A percentile compares a stretch with the other conserved stretches of the same genome.
Evolutionary conservation across 2,888 invertebrate genomes (phyloP).

Genomic region (Phortica magna): DNA sequence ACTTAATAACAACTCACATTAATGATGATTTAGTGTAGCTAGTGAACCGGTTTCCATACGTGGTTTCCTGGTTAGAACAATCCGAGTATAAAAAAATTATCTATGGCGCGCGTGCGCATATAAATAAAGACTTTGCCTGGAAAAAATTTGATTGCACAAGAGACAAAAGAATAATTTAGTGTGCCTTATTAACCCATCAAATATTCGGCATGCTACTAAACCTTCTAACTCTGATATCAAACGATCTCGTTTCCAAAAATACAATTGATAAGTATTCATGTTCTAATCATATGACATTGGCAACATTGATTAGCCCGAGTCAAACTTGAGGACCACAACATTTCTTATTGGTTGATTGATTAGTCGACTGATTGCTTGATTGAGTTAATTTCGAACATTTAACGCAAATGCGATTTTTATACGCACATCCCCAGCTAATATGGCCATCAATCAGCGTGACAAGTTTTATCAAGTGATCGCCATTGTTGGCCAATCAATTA

Average conservation of each 20-base stretch:
- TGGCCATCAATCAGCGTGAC: background rate
- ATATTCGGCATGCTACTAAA: no score
- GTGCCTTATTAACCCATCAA: no score
- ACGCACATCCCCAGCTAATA: background rate
- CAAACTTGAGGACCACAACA: slow-evolving; percentile 9
- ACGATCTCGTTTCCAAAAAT: no score
- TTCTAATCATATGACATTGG: background rate
- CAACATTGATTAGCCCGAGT: slow-evolving; percentile 42
- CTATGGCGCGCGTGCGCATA: no score
- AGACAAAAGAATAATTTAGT: no score
- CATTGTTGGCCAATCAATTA: background rate
- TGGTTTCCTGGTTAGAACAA: no score
- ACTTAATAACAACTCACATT: background rate
- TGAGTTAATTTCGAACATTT: slow-evolving; percentile 19
- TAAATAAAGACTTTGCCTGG: no score
- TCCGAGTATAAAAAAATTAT: no score
- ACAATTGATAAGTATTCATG: no score
- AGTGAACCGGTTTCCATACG: background rate
- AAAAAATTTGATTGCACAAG: no score
- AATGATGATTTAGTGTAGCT: background rate
- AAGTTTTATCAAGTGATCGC: background rate
- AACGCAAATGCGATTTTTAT: slow-evolving; percentile 53
- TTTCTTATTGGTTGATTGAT: slow-evolving; percentile 46
- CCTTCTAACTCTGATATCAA: no score
- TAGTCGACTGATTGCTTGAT: background rate